phyloP scores from a whole-genome alignment of 2,797 vertebrate species.

The Orestias chungarensis region DNA sequence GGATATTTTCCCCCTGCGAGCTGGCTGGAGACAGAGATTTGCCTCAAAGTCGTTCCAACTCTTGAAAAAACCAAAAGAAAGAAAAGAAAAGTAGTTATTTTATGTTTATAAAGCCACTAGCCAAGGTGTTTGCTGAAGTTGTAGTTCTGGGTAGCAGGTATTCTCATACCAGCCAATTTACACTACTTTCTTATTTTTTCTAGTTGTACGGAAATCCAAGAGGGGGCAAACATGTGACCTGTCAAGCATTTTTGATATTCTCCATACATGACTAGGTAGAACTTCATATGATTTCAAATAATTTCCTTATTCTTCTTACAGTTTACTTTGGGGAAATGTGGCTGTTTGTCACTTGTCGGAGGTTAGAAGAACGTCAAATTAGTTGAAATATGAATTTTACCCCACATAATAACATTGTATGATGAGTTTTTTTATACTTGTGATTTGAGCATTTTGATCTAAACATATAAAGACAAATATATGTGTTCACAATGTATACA shows the following conservation, averaged over 20 bases:
- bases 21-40: constrained; percentile 38
- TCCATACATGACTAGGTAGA: background rate
- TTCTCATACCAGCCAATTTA: background rate
- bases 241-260: background rate
- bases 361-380: too few species aligned
- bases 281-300: too few species aligned
- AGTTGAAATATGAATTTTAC: too few species aligned
- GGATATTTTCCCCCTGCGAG: constrained; percentile 52
- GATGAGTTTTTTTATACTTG: too few species aligned
- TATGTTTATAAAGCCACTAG: background rate
- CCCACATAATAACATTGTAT: too few species aligned
- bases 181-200: background rate
- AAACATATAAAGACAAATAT: too few species aligned
- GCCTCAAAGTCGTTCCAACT: constrained; percentile 16
- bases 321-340: too few species aligned
- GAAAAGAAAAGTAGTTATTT: background rate
- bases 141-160: background rate
- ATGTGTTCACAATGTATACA: too few species aligned
- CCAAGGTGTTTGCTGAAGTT: background rate
- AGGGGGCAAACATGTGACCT: background rate
- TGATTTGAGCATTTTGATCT: too few species aligned
- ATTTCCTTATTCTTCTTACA: too few species aligned
- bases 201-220: background rate
- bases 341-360: too few species aligned
- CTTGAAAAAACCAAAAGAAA: background rate